Percentiles rank a stretch among this genome's conserved stretches.
Evolutionary conservation across 2,113 vertebrate genomes (phyloP).

Genomic region (Climacteris rufus): DNA sequence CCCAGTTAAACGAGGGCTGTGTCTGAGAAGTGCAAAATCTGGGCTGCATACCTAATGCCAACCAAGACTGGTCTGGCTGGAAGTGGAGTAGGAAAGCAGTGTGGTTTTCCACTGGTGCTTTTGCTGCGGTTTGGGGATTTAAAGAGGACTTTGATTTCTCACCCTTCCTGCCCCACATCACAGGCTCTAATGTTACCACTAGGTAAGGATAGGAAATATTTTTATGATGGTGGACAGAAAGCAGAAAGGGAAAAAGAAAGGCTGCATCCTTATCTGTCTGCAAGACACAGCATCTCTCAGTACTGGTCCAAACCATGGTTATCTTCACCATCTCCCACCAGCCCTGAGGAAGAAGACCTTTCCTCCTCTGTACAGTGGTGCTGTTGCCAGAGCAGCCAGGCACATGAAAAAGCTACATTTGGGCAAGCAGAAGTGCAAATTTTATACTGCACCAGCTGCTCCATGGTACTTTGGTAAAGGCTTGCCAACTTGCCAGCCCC

Average conservation of each 20-base stretch:
- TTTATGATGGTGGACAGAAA: neutral
- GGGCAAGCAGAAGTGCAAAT: neutral
- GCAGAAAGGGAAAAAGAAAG: neutral
- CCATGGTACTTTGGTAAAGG: neutral
- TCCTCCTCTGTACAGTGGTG: neutral
- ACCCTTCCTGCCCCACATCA: slow-evolving; percentile 22
- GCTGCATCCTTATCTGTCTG: neutral
- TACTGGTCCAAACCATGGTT: neutral
- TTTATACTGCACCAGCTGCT: neutral
- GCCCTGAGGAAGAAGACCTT: neutral
- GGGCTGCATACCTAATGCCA: neutral
- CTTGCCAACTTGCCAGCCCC: neutral
- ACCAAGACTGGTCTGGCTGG: neutral
- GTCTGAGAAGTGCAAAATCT: neutral
- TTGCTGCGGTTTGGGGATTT: slow-evolving; percentile 39
- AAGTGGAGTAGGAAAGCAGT: neutral
- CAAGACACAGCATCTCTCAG: neutral
- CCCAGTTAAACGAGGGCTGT: neutral
- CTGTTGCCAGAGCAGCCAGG: neutral
- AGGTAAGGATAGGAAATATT: neutral
- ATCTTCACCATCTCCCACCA: neutral
- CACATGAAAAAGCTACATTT: neutral
- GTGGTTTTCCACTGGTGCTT: neutral
- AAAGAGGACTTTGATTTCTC: neutral
- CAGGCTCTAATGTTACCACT: neutral